Evolutionary conservation across 2,888 invertebrate species (phyloP).

Genomic region (Lithophane socia): DNA sequence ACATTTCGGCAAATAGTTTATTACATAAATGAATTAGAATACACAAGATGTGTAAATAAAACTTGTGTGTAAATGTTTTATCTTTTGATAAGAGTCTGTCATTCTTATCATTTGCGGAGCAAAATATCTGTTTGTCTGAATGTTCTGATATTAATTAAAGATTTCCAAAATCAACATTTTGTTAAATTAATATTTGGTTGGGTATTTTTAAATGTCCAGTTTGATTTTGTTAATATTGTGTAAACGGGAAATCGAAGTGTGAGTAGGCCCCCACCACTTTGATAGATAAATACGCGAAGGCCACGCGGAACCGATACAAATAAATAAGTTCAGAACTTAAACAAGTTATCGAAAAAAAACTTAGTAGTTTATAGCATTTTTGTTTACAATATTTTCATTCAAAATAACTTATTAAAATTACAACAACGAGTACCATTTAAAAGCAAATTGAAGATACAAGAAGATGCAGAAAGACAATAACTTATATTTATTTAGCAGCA

Average conservation of each 20-base stretch:
- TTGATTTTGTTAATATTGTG: conserved; percentile 1
- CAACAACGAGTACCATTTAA: not conserved
- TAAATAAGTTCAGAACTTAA: conserved; percentile 3
- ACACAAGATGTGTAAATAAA: conserved; percentile 57
- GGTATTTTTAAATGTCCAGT: conserved; percentile 29
- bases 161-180: conserved; percentile 35
- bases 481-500: not conserved
- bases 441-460: not conserved
- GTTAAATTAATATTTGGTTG: conserved; percentile 41
- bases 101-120: conserved; percentile 47
- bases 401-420: too few relatives aligned
- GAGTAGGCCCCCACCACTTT: not conserved
- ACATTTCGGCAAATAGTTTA: conserved; percentile 62
- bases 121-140: conserved; percentile 38
- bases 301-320: not conserved
- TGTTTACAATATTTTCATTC: too few relatives aligned
- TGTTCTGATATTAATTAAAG: conserved; percentile 32
- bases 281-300: not conserved
- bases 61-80: conserved; percentile 54
- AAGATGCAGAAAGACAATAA: not conserved
- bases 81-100: conserved; percentile 56
- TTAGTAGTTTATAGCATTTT: too few relatives aligned
- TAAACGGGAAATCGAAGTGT: conserved; percentile 3
- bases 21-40: conserved; percentile 66
- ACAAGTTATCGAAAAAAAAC: too few relatives aligned